Evolutionary conservation across 2,797 vertebrate genomes (phyloP).

Genomic region (Gephyroberyx darwinii): DNA sequence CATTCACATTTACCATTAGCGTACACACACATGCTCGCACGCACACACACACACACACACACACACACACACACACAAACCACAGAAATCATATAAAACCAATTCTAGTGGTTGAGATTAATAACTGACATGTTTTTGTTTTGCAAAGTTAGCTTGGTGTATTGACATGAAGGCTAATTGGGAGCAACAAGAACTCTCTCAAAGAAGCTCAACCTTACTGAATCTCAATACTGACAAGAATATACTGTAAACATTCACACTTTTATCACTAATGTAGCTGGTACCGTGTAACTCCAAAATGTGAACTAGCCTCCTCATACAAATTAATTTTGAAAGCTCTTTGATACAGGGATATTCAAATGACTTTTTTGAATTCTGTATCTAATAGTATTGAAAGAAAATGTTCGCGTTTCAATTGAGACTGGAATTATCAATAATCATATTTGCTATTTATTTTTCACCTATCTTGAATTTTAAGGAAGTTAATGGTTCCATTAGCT

Average conservation of each 20-base stretch:
- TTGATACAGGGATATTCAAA: background rate
- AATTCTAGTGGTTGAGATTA: background rate
- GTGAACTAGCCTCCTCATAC: background rate
- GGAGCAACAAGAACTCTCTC: background rate
- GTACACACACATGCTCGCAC: background rate
- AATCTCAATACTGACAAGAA: background rate
- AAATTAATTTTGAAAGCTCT: background rate
- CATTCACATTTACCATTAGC: background rate
- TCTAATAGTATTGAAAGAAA: background rate
- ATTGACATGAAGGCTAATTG: too few species aligned
- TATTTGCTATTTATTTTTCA: too few species aligned
- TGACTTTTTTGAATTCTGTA: background rate
- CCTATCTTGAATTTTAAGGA: too few species aligned
- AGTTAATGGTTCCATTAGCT: too few species aligned
- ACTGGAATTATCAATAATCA: too few species aligned
- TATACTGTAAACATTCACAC: background rate
- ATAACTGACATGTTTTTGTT: too few species aligned
- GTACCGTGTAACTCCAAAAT: background rate
- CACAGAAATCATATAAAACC: background rate
- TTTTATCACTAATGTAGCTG: background rate
- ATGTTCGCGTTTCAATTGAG: background rate
- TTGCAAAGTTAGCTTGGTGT: background rate
- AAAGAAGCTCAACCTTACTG: background rate
- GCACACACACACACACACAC: background rate
- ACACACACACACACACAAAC: background rate